A percentile compares a stretch with the other conserved stretches of the same genome.
Conservation (phyloP, 2,113 vertebrate genomes). For the Vulpes ferrilata region DNA sequence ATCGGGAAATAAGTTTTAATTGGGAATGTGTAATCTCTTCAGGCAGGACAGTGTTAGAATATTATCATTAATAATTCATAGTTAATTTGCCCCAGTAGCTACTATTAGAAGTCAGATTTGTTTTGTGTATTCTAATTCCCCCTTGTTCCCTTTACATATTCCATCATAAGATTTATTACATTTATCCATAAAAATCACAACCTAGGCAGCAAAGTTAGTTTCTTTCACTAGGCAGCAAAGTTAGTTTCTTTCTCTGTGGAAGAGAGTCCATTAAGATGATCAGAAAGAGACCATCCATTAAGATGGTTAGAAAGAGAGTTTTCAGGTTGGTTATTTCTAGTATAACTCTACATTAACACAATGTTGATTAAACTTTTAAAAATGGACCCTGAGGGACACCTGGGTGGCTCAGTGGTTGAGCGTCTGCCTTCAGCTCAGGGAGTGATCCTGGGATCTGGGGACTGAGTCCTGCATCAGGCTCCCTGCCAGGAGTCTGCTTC, state of each 20-base stretch:
- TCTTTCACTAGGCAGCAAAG: constrained; percentile 49
- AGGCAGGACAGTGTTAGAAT: constrained; percentile 44
- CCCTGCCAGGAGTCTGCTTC: too few relatives aligned
- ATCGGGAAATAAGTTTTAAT: constrained; percentile 65
- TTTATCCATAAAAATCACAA: not conserved
- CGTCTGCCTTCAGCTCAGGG: too few relatives aligned
- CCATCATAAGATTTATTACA: not conserved
- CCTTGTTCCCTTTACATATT: not conserved
- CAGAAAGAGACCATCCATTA: constrained; percentile 45
- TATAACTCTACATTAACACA: constrained; percentile 30
- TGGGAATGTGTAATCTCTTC: constrained; percentile 61
- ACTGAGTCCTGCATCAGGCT: too few relatives aligned
- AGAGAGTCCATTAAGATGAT: constrained; percentile 43
- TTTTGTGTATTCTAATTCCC: constrained; percentile 57
- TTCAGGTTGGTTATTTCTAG: constrained; percentile 59
- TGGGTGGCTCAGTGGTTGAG: too few relatives aligned
- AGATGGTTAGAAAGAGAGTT: constrained; percentile 12
- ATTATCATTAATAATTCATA: constrained; percentile 54
- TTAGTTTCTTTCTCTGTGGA: constrained; percentile 54
- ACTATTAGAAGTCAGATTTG: constrained; percentile 49
- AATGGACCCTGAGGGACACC: not conserved
- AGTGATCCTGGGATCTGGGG: too few relatives aligned
- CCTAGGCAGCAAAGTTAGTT: constrained; percentile 21
- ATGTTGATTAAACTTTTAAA: constrained; percentile 28
- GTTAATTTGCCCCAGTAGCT: constrained; percentile 51